Base-by-base conservation (phyloP, 2,797 vertebrate species). In the Lepilemur ruficaudatus region DNA sequence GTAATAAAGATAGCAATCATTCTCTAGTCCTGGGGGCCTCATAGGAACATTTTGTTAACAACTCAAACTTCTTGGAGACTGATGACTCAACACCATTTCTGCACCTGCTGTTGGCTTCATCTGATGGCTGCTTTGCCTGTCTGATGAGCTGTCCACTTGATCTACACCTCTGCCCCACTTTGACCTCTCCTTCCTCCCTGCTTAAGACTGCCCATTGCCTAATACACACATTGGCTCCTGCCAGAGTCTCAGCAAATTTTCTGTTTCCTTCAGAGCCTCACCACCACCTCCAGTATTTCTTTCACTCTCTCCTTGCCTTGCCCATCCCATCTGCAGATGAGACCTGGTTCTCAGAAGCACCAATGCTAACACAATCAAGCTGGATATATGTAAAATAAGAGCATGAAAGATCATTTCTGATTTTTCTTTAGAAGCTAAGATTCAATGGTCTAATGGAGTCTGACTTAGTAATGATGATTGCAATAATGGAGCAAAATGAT, bases 141-240 rank as follows among this genome's bases (percentile, higher is more conserved):
- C 5, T 11, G 20, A 57, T n/a, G 46, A 87, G 13, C 12, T 69
- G 22, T 20, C 25, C 20, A 9, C 22, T 32, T 8, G 5, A 12
- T 0, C 4, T 0, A 12, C 7, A 15, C 5, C 8, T 46, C 41
- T n/a, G 2, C 13, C 23, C 7, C 4, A 13, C 8, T 30, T 43
- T 35, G 5, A 13, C 9, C 20, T 67, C 55, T 46, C 18, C 2
- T 12, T 48, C 57, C 22, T n/a, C 9, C 57, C 30, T 32, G 20
- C 23, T 38, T 15, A 69, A 12, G 28, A 32, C 7, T 3, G 8
- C 1, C 3, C 14, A 38, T 4, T 32, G 52, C 11, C 28, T 61
- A 23, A 18, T 7, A 46, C 20, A 50, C 8, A 63, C 25, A n/a
- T 30, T 13, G 23, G 8, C 32, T 65, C 81, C 57, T 73, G 35